Evolutionary conservation across 2,888 invertebrate species (phyloP).

Genomic region (Spilarctia lutea): DNA sequence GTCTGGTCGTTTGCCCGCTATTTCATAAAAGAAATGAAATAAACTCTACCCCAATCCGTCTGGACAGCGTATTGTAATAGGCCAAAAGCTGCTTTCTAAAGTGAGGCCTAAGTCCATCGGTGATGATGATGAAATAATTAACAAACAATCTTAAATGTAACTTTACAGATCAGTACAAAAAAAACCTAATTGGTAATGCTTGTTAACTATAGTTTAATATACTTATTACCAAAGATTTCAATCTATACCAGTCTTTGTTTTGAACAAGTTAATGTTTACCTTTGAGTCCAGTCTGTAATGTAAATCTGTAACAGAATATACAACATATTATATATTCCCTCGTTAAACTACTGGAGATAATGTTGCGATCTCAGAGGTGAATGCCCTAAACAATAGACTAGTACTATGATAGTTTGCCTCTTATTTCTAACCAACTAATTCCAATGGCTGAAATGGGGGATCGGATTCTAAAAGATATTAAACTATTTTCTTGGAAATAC

Average conservation of each 20-base stretch:
- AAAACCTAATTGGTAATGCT: too few relatives aligned
- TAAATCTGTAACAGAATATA: slow-evolving; percentile 2
- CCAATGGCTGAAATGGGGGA: not conserved
- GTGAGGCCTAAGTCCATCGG: too few relatives aligned
- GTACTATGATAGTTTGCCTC: not conserved
- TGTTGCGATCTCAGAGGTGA: slow-evolving; percentile 2
- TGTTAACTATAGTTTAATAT: too few relatives aligned
- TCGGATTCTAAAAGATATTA: not conserved
- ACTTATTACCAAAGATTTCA: not conserved
- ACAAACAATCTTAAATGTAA: too few relatives aligned
- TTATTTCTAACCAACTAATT: not conserved
- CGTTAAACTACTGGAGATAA: slow-evolving; percentile 9
- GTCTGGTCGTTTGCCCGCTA: too few relatives aligned
- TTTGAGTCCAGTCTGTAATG: slow-evolving; percentile 7
- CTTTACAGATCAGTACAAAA: too few relatives aligned
- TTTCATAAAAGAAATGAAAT: too few relatives aligned
- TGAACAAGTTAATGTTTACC: slow-evolving; percentile 18
- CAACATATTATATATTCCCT: not conserved
- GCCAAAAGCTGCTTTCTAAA: too few relatives aligned
- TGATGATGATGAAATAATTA: too few relatives aligned
- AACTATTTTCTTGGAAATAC: not conserved
- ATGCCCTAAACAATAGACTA: slow-evolving; percentile 3
- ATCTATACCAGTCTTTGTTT: not conserved
- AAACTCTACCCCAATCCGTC: too few relatives aligned
- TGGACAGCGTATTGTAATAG: too few relatives aligned